Conservation (phyloP, 30 jellyfish, hydroid and myxozoan species). For the Euphysa ruthae region DNA sequence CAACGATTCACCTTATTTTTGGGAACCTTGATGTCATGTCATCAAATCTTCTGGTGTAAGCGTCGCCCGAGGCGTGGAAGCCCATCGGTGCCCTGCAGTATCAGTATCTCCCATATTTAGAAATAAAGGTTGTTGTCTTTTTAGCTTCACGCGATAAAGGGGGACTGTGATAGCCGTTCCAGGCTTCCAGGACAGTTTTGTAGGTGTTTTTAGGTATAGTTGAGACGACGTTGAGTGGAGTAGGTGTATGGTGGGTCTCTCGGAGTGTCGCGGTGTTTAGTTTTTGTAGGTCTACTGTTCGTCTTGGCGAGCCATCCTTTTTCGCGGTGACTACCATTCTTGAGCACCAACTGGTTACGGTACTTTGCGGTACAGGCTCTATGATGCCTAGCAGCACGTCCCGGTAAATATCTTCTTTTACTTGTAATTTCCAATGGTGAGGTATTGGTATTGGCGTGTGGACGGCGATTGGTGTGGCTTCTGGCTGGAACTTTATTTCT, state of each 20-base stretch:
- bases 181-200: slow-evolving; percentile 31
- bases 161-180: slow-evolving; percentile 54
- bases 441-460: slow-evolving; percentile 26
- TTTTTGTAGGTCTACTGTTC: slow-evolving; percentile 36
- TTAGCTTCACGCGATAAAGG: too few relatives aligned
- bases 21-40: too few relatives aligned
- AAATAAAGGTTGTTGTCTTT: too few relatives aligned
- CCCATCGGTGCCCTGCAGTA: too few relatives aligned
- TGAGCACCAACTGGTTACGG: slow-evolving; percentile 28
- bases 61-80: too few relatives aligned
- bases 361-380: slow-evolving; percentile 44
- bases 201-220: slow-evolving; percentile 16
- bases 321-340: slow-evolving; percentile 41
- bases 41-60: too few relatives aligned
- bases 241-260: slow-evolving; percentile 40
- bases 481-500: background rate
- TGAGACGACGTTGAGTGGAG: slow-evolving; percentile 24
- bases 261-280: slow-evolving; percentile 23
- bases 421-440: slow-evolving; percentile 23
- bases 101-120: too few relatives aligned
- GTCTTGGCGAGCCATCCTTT: slow-evolving; percentile 32
- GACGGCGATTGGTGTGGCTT: slow-evolving; percentile 10
- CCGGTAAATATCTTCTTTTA: slow-evolving; percentile 18
- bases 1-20: too few relatives aligned
- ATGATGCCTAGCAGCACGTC: slow-evolving; percentile 21